These are phyloP conservation scores for Eilema sororculum DNA, from an alignment of 2,888 invertebrate genomes.

Conservation along the genomic window DNA sequence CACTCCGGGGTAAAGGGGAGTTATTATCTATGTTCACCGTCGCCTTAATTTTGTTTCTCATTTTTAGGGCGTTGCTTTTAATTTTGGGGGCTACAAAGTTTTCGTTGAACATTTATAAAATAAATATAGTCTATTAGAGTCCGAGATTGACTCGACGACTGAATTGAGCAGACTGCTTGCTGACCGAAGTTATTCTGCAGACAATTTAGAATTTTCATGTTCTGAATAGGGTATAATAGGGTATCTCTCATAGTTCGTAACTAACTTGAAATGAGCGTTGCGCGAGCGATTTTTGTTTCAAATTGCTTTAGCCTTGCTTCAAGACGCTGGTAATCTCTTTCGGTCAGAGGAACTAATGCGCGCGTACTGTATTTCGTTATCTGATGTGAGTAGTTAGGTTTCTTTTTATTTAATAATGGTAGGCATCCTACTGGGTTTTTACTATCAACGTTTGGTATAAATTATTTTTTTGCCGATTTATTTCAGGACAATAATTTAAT, in stretches of 20 bases:
- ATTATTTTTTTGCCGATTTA: not conserved
- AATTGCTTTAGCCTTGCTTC: not conserved
- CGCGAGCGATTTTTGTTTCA: not conserved
- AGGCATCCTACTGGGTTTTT: not conserved
- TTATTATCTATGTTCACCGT: slow-evolving; percentile 74
- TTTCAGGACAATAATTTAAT: not conserved
- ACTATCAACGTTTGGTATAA: not conserved
- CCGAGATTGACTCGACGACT: slow-evolving; percentile 46
- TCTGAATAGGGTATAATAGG: slow-evolving; percentile 50
- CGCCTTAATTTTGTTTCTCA: slow-evolving; percentile 67
- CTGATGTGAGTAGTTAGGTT: too few species aligned
- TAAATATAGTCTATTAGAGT: slow-evolving; percentile 61
- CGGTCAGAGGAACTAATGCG: too few species aligned
- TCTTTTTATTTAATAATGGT: too few species aligned
- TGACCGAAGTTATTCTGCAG: slow-evolving; percentile 51
- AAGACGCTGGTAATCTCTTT: not conserved
- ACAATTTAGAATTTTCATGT: slow-evolving; percentile 58
- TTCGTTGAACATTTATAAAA: slow-evolving; percentile 55
- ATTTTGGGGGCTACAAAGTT: slow-evolving; percentile 63
- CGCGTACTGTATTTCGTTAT: too few species aligned
- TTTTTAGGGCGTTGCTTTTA: slow-evolving; percentile 65
- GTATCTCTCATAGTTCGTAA: not conserved
- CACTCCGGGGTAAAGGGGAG: slow-evolving; percentile 69
- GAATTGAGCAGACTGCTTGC: slow-evolving; percentile 44
- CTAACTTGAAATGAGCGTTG: not conserved